Base-by-base conservation (phyloP, 2,888 invertebrate genomes). In the Xestobium rufovillosum region DNA sequence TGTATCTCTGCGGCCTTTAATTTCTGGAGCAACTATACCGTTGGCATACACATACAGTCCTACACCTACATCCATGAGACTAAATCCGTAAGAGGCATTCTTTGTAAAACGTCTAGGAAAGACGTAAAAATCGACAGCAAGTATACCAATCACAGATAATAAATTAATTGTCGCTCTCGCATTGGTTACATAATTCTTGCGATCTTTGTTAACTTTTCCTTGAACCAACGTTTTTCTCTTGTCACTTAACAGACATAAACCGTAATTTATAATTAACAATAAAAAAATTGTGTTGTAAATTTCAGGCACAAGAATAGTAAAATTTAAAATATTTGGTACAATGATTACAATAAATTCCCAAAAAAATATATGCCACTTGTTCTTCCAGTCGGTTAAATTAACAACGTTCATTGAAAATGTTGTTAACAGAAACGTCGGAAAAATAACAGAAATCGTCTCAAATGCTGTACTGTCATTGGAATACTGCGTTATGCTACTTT, bases 31-130 rank as follows among this genome's bases (percentile, higher is more conserved):
- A 0, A 86, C 83, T 26, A 86, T 63, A 0, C 84, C 92, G 68
- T 89, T 89, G 13, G 83, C 73, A 19, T 85, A 69, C 4, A 92
- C 74, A 67, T 85, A 97, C 11, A 87, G 64, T 0, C 94, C 95
- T 3, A 96, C 95, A 6, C 97, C 97, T 6, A 85, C 75, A 59
- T 98, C 98, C 98, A 98, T 98, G 14, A 94, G 61, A 58, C 89
- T 82, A 52, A 78, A 85, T 0, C 96, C 95, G 67, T 74, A 88
- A 0, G 65, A 73, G 56, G 87, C 85, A 0, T 91, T 90, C 67
- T 98, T 98, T 0, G 86, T 85, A 61, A 88, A 84, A 49, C 78
- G 68, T 30, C 83, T 67, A 0, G 96, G 95, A 60, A 92, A 97
- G 33, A 81, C 69, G 30, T 68, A 68, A 59, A 98, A 98, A 65